Evolutionary conservation across 2,113 vertebrate genomes (phyloP), one percentile per base, ranked within the genome.

Genomic region (Ammodytes dubius): DNA sequence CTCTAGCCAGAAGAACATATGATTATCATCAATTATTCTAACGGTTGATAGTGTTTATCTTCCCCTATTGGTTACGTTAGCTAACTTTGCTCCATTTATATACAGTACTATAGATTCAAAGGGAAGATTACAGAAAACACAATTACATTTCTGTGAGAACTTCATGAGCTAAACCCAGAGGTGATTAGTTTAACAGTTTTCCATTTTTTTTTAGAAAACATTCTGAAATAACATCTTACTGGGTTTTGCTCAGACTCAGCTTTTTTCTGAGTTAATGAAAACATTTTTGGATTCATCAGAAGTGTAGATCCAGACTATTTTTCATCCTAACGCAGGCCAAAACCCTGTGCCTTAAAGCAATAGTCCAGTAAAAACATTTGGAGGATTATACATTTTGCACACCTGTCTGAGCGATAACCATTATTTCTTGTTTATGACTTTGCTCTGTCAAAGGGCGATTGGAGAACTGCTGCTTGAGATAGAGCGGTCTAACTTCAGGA

Each of bases 11-110:
- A 49, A 78, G 76, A 81, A 11, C 54, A 54, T 83, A 82, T 77
- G 50, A 84, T 81, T 80, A 89, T 77, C 49, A 64, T 65, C 59
- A 85, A 84, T 70, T 65, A 78, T 69, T 72, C 64, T 87, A 81
- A 88, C 68, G 47, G 15, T n/a, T 35, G 19, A 68, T 70, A 69
- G 74, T 80, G 64, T 68, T 27, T 75, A 79, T 74, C 66, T 70
- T 59, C 5, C 43, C 52, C 3, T 58, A 6, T 82, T 63, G 78
- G 35, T 80, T 64, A 46, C 42, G 57, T 17, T 37, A 54, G 46
- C 65, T 54, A 39, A 68, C 39, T 39, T 50, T 61, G 7, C 17
- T 79, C 27, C 19, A 39, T 45, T 49, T 66, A n/a, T 11, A 7
- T 13, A 43, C 19, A 39, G 40, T 49, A 63, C 15, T 11, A 7